These are phyloP conservation scores for Stichopus chloronotus DNA, from an alignment of 35 echinoderm and acorn worm genomes.

Conservation along the genomic window DNA sequence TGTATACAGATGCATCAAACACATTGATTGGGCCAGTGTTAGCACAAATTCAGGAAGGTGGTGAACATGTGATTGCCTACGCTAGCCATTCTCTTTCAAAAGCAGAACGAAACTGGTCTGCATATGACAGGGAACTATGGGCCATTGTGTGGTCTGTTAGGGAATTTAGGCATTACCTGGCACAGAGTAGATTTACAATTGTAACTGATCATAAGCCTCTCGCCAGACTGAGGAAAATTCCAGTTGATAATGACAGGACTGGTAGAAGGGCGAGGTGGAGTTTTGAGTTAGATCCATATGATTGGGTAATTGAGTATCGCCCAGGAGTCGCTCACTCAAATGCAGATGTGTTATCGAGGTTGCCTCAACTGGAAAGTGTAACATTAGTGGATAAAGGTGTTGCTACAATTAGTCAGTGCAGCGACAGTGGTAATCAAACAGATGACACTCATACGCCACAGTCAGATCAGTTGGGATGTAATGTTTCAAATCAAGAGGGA, in stretches of 20 bases:
- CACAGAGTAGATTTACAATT: background rate
- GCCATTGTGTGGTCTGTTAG: conserved; percentile 30
- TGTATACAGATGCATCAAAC: conserved; percentile 57
- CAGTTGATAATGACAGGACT: conserved; percentile 35
- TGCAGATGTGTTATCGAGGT: background rate
- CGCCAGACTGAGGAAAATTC: background rate
- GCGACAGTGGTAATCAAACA: too few species aligned
- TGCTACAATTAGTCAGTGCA: too few species aligned
- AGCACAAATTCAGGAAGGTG: conserved; percentile 35
- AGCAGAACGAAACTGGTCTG: background rate
- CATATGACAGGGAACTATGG: conserved; percentile 25
- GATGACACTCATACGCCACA: too few species aligned
- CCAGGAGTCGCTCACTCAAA: background rate
- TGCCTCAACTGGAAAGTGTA: background rate
- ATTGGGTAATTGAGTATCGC: too few species aligned
- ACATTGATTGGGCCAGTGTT: conserved; percentile 15
- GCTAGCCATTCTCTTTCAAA: conserved; percentile 9
- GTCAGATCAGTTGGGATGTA: too few species aligned
- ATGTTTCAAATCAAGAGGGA: too few species aligned
- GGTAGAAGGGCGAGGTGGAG: conserved; percentile 40
- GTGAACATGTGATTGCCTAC: conserved; percentile 46
- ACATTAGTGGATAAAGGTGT: too few species aligned
- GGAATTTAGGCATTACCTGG: conserved; percentile 53
- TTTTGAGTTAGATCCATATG: conserved; percentile 54
- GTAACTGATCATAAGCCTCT: conserved; percentile 19